Percentiles rank a stretch among this genome's conserved stretches.
Conservation (phyloP, 2,797 vertebrate genomes). For the Halcyon leucocephala region DNA sequence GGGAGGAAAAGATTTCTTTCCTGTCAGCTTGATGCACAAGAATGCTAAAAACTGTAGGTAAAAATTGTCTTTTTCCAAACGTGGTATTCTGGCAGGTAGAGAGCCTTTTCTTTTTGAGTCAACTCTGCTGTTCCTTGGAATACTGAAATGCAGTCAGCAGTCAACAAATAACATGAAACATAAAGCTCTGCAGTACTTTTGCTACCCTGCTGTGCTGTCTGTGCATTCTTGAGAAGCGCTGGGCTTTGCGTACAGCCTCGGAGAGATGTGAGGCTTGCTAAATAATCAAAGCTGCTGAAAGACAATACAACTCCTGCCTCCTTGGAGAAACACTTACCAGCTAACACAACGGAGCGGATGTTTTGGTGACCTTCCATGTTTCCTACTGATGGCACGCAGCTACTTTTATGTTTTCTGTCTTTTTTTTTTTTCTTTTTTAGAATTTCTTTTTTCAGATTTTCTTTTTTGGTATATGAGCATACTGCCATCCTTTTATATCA, state of each 20-base stretch:
- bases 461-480: background rate
- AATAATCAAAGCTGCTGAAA: constrained; percentile 73
- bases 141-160: background rate
- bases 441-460: constrained; percentile 41
- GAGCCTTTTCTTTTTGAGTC: background rate
- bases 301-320: constrained; percentile 61
- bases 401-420: background rate
- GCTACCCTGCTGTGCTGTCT: background rate
- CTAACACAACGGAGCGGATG: constrained; percentile 71
- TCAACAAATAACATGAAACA: constrained; percentile 11
- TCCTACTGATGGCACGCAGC: constrained; percentile 47
- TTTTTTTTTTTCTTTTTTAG: background rate
- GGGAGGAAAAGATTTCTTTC: background rate
- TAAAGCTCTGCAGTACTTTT: constrained; percentile 26
- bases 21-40: background rate
- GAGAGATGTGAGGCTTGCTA: constrained; percentile 27
- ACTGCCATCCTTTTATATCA: background rate
- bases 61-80: background rate
- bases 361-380: constrained; percentile 56
- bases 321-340: constrained; percentile 50
- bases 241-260: background rate
- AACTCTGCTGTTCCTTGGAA: background rate
- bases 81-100: background rate
- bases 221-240: background rate
- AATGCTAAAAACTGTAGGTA: background rate